Evolutionary conservation across 92 coral and sea anemone genomes (phyloP).

Genomic region (Muricea muricata): DNA sequence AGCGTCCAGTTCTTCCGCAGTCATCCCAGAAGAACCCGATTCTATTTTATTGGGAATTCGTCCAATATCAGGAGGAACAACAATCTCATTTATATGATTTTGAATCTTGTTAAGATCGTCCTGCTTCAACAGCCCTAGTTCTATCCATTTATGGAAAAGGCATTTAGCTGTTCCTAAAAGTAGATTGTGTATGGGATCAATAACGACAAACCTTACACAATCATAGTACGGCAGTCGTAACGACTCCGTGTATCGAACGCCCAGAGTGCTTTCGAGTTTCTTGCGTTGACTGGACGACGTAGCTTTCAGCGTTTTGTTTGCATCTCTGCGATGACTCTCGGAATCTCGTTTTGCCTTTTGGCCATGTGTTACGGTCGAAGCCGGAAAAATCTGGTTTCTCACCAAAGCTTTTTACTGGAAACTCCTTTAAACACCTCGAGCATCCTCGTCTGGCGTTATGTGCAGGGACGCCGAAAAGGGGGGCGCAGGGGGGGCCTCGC

Average conservation of each 20-base stretch:
- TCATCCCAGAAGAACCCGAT: too few relatives aligned
- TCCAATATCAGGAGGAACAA: not conserved
- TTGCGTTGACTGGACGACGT: not conserved
- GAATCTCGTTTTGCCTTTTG: too few relatives aligned
- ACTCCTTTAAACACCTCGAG: conserved; percentile 51
- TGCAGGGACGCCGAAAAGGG: too few relatives aligned
- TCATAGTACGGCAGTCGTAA: not conserved
- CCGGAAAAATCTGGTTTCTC: conserved; percentile 59
- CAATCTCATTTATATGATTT: too few relatives aligned
- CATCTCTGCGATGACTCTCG: not conserved
- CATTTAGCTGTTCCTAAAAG: too few relatives aligned
- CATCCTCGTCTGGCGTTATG: conserved; percentile 78
- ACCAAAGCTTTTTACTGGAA: not conserved
- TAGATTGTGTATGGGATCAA: not conserved
- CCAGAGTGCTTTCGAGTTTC: not conserved
- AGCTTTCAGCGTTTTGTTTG: not conserved
- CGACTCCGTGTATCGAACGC: not conserved
- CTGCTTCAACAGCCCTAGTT: not conserved
- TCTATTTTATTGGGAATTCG: not conserved
- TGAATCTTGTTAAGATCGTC: not conserved
- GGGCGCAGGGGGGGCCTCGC: too few relatives aligned
- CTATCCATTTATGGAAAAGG: too few relatives aligned
- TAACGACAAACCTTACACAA: too few relatives aligned
- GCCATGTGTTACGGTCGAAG: too few relatives aligned
- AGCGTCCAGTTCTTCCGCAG: too few relatives aligned